Percentiles rank a stretch among this genome's conserved stretches.
These are phyloP conservation scores for Hyposoter didymator DNA, from an alignment of 2,888 invertebrate species.

Conservation along the genomic window DNA sequence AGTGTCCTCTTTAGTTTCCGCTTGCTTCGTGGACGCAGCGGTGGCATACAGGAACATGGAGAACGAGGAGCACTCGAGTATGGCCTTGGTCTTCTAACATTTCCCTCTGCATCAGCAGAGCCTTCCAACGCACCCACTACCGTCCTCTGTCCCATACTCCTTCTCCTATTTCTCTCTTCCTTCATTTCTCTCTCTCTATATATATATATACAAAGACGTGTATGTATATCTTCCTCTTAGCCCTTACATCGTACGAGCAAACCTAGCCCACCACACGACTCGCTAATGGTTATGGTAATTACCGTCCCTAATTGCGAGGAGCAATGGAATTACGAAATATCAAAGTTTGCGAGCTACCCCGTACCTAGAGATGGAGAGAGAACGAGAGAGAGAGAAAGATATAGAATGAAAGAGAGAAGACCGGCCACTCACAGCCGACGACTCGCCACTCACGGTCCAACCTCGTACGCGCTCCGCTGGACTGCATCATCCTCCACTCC, in stretches of 20 bases:
- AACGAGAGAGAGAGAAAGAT: not conserved
- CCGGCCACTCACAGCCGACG: constrained; percentile 59
- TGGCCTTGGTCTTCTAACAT: constrained; percentile 56
- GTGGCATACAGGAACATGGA: constrained; percentile 55
- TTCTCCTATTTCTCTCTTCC: constrained; percentile 33
- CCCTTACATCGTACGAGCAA: constrained; percentile 50
- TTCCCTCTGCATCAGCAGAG: constrained; percentile 67
- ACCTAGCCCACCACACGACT: constrained; percentile 70
- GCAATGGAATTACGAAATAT: constrained; percentile 84
- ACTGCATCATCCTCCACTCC: constrained; percentile 17
- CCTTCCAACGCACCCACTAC: constrained; percentile 60
- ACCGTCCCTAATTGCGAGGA: constrained; percentile 83
- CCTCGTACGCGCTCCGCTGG: constrained; percentile 33
- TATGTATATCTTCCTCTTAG: constrained; percentile 39
- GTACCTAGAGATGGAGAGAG: constrained; percentile 3
- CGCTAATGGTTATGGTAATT: constrained; percentile 84
- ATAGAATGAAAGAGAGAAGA: constrained; percentile 33
- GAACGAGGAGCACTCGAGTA: constrained; percentile 60
- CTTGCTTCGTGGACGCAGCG: constrained; percentile 58
- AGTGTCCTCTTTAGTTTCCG: constrained; percentile 67
- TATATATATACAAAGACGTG: constrained; percentile 11
- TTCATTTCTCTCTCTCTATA: constrained; percentile 27
- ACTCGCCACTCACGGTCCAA: constrained; percentile 51
- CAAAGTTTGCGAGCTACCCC: constrained; percentile 78
- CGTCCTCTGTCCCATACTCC: constrained; percentile 43